Percentiles rank a stretch among this genome's conserved stretches.
phyloP scores from a whole-genome alignment of 1,140 invertebrate genomes.

The Brachionus manjavacas region DNA sequence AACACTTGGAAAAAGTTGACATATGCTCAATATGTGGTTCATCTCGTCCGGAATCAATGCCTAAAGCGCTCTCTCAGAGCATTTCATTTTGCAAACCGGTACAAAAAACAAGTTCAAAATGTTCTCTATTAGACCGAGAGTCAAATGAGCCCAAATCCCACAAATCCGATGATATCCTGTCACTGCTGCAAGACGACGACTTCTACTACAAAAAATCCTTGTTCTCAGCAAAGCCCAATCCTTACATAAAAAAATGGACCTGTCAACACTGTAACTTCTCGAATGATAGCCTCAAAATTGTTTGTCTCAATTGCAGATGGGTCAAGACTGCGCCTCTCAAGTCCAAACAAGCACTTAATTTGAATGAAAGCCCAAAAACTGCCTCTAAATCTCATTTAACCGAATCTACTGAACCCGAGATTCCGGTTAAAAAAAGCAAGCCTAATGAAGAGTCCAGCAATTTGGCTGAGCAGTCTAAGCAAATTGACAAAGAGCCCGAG shows the following conservation, averaged over 20 bases:
- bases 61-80: background rate
- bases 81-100: slow-evolving; percentile 6
- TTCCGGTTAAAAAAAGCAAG: background rate
- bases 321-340: background rate
- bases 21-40: slow-evolving; percentile 38
- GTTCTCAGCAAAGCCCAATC: background rate
- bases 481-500: background rate
- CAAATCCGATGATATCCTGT: background rate
- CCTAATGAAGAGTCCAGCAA: background rate
- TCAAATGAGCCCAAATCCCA: background rate
- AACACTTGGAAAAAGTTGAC: background rate
- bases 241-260: slow-evolving; percentile 37
- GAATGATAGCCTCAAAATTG: slow-evolving; percentile 40
- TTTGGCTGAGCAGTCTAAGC: background rate
- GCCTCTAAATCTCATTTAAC: background rate
- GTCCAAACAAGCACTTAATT: background rate
- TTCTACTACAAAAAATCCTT: background rate
- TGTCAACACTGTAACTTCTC: slow-evolving; percentile 36
- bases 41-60: background rate
- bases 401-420: background rate
- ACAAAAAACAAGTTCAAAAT: background rate
- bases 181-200: background rate
- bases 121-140: background rate
- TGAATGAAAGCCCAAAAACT: background rate
- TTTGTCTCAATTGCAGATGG: slow-evolving; percentile 36